Percentiles rank a stretch among this genome's conserved stretches.
Conservation (phyloP, 35 echinoderm and acorn worm species). For the Chiridota heheva region DNA sequence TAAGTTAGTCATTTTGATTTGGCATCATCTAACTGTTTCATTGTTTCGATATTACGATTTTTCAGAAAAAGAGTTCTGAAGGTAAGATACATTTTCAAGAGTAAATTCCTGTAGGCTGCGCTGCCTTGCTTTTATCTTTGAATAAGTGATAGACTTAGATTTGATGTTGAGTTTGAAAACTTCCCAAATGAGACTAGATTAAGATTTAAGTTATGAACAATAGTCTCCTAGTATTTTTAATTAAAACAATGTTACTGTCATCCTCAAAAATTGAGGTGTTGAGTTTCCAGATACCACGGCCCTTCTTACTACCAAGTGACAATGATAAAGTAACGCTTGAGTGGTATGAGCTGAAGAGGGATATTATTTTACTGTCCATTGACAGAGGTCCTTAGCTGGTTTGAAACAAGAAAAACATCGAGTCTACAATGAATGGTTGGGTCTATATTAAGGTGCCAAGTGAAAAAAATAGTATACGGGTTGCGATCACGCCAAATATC, state of each 20-base stretch:
- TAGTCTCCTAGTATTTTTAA: slow-evolving; percentile 2
- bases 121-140: slow-evolving; percentile 23
- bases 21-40: too few relatives aligned
- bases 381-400: too few relatives aligned
- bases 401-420: background rate
- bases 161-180: slow-evolving; percentile 4
- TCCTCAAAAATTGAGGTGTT: background rate
- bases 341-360: background rate
- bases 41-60: background rate
- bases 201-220: background rate
- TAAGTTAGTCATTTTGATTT: slow-evolving; percentile 10
- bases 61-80: background rate
- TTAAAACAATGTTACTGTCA: background rate
- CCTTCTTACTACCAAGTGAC: background rate
- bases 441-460: too few relatives aligned
- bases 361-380: too few relatives aligned
- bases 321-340: background rate
- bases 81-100: slow-evolving; percentile 7
- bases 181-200: slow-evolving; percentile 19
- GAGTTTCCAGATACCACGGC: background rate
- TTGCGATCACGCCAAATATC: too few relatives aligned
- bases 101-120: background rate
- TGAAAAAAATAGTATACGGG: too few relatives aligned
- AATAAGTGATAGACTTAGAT: slow-evolving; percentile 1
- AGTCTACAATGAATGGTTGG: slow-evolving; percentile 3